Conservation (phyloP, 2,113 vertebrate genomes). For the Amazona vittata region DNA sequence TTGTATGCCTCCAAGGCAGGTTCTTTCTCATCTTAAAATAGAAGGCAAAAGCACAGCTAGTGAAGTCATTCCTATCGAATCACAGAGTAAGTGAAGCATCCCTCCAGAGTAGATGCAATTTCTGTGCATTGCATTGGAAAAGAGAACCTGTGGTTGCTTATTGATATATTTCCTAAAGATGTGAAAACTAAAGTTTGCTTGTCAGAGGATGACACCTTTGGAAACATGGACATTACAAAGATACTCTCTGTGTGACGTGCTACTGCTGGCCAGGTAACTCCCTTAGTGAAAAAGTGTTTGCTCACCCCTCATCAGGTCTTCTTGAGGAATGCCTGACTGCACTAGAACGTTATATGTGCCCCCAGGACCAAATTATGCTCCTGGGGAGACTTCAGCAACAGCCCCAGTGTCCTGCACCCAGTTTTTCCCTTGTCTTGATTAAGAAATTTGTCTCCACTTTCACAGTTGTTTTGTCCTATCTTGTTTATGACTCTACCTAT, state of each 20-base stretch:
- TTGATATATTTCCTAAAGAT: not conserved
- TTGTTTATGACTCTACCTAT: not conserved
- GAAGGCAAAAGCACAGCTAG: not conserved
- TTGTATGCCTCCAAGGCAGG: not conserved
- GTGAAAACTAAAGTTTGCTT: not conserved
- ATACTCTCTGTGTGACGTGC: not conserved
- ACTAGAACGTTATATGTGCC: not conserved
- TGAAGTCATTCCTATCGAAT: not conserved
- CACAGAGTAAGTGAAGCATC: not conserved
- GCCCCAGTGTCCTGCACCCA: rapidly evolving
- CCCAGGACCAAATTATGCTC: not conserved
- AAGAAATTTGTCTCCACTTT: not conserved
- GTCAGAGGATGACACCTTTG: not conserved
- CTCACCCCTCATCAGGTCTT: not conserved
- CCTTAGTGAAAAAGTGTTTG: not conserved
- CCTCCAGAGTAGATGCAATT: not conserved
- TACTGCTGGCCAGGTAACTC: not conserved
- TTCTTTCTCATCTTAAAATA: not conserved
- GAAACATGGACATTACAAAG: not conserved
- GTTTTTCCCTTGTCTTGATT: not conserved
- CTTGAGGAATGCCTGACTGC: not conserved
- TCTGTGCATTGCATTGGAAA: not conserved
- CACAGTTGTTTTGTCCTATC: not conserved
- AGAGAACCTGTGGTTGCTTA: not conserved
- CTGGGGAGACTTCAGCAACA: not conserved